phyloP scores from a whole-genome alignment of 2,797 vertebrate species.

The Sciurus vulgaris region DNA sequence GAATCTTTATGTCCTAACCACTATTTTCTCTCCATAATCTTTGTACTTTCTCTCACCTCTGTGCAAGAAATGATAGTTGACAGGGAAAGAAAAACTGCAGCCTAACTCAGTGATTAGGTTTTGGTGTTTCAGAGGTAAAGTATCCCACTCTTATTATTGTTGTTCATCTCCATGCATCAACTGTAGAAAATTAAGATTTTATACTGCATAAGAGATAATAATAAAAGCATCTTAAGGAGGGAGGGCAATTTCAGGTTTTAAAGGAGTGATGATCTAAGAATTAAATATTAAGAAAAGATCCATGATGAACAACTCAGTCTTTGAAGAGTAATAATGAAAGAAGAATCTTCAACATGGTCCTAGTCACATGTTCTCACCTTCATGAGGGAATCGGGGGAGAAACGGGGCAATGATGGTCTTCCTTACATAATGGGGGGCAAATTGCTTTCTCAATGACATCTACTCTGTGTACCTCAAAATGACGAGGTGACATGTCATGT shows the following conservation, averaged over 20 bases:
- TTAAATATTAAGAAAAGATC: not conserved
- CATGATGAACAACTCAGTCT: not conserved
- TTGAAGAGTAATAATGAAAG: not conserved
- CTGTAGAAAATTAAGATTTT: not conserved
- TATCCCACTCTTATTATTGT: not conserved
- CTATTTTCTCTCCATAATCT: slow-evolving; percentile 36
- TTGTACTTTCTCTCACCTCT: not conserved
- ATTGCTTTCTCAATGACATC: not conserved
- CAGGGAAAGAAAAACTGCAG: not conserved
- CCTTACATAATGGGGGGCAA: rapidly evolving
- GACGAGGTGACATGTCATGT: not conserved
- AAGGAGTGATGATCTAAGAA: not conserved
- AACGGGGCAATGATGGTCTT: not conserved
- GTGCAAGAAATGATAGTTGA: not conserved
- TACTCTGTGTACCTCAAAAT: not conserved
- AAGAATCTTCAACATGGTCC: not conserved
- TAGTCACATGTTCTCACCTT: not conserved
- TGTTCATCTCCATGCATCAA: not conserved
- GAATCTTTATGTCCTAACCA: not conserved
- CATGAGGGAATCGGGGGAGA: not conserved
- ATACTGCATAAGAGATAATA: not conserved
- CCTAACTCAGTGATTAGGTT: not conserved
- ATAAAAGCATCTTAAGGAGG: not conserved
- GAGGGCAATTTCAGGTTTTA: not conserved
- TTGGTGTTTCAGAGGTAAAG: not conserved